phyloP scores from a whole-genome alignment of 2,888 invertebrate genomes.

The Callyntrura guangdongensis region DNA sequence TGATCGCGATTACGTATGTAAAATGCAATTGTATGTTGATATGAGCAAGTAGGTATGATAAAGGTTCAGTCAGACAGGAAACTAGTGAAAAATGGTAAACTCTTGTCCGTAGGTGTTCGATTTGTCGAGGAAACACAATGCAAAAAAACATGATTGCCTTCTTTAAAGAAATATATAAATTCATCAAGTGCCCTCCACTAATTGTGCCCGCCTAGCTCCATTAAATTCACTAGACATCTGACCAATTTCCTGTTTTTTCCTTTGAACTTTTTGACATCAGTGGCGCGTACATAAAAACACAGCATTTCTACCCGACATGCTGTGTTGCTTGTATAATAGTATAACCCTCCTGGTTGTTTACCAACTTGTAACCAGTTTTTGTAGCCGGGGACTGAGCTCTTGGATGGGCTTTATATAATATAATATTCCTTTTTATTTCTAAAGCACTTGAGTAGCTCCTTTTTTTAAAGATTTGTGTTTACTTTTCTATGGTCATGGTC shows the following conservation, averaged over 20 bases:
- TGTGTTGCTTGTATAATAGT: no score
- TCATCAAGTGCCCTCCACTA: conserved; percentile 57
- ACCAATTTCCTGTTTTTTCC: conserved; percentile 69
- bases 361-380: neutral
- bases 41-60: neutral
- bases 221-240: conserved; percentile 62
- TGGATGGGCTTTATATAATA: conserved; percentile 15
- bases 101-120: neutral
- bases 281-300: neutral
- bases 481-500: conserved; percentile 29
- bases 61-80: neutral
- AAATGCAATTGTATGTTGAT: neutral
- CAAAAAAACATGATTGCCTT: neutral
- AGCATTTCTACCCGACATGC: neutral
- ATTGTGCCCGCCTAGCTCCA: conserved; percentile 51
- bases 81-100: neutral
- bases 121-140: neutral
- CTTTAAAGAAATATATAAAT: conserved; percentile 59
- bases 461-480: conserved; percentile 12
- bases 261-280: conserved; percentile 69
- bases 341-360: neutral
- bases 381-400: neutral
- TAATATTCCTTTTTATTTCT: conserved; percentile 48
- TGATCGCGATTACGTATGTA: neutral
- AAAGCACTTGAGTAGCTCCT: conserved; percentile 10